These are phyloP conservation scores for Microcebus lehilahytsara DNA, from an alignment of 2,113 vertebrate genomes.

Conservation along the genomic window DNA sequence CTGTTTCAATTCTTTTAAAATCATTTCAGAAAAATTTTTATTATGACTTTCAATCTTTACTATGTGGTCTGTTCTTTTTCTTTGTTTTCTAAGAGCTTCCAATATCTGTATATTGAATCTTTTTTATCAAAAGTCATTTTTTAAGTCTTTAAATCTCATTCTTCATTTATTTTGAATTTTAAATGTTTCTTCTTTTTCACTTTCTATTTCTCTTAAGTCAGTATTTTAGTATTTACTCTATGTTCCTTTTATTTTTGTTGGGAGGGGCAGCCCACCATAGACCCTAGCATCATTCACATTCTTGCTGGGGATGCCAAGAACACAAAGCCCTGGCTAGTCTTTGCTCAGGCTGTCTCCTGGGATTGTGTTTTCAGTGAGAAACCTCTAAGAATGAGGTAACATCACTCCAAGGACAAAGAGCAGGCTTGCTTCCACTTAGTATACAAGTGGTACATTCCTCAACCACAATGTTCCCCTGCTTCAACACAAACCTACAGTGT, in stretches of 20 bases:
- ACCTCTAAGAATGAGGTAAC: background rate
- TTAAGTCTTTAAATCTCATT: background rate
- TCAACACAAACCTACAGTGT: background rate
- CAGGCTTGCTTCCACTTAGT: background rate
- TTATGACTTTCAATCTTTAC: background rate
- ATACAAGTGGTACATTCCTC: background rate
- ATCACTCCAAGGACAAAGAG: background rate
- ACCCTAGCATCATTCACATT: background rate
- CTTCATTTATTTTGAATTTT: background rate
- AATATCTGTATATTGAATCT: background rate
- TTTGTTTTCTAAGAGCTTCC: background rate
- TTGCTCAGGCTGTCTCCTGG: background rate
- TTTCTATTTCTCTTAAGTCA: background rate
- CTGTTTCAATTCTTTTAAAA: background rate
- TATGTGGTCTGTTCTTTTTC: background rate
- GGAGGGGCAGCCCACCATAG: background rate
- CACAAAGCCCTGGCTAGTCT: too few species aligned
- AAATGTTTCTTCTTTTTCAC: background rate
- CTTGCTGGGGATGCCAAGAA: background rate
- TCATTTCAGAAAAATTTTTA: background rate
- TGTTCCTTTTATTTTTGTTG: background rate
- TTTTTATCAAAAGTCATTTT: background rate
- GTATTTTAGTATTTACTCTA: background rate
- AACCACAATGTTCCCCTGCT: background rate
- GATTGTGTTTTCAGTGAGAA: background rate